Evolutionary conservation across 1,140 invertebrate species (phyloP).

Genomic region (Melitaea cinxia): DNA sequence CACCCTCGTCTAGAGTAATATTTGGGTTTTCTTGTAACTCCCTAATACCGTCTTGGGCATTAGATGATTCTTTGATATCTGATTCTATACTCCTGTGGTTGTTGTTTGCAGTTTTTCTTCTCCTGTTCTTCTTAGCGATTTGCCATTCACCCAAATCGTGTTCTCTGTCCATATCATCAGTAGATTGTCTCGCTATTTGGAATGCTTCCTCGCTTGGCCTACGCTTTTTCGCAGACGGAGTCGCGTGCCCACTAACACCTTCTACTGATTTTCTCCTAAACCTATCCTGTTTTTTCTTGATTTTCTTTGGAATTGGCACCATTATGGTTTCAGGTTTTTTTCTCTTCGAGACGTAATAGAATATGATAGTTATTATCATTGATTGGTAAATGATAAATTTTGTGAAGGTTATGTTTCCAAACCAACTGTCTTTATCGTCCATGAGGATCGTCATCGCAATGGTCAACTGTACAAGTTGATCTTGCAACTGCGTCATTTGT

Average conservation of each 20-base stretch:
- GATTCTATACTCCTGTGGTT: slow-evolving; percentile 56
- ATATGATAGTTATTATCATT: slow-evolving; percentile 59
- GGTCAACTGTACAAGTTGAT: slow-evolving; percentile 84
- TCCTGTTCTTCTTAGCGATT: slow-evolving; percentile 67
- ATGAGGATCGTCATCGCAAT: slow-evolving; percentile 82
- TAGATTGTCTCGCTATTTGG: slow-evolving; percentile 84
- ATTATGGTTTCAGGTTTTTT: slow-evolving; percentile 56
- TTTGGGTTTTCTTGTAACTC: slow-evolving; percentile 65
- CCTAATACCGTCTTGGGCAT: slow-evolving; percentile 59
- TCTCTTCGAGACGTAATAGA: slow-evolving; percentile 68
- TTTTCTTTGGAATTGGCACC: slow-evolving; percentile 59
- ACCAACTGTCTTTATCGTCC: slow-evolving; percentile 85
- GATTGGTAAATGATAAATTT: slow-evolving; percentile 74
- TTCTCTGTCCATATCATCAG: slow-evolving; percentile 75
- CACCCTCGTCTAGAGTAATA: slow-evolving; percentile 72
- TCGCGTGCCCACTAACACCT: slow-evolving; percentile 79
- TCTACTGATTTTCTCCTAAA: slow-evolving; percentile 84
- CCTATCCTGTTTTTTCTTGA: slow-evolving; percentile 66
- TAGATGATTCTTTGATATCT: slow-evolving; percentile 40
- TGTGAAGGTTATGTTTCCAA: slow-evolving; percentile 82
- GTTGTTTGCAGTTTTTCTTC: slow-evolving; percentile 66
- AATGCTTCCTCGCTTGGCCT: slow-evolving; percentile 90
- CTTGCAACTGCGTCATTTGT: slow-evolving; percentile 82
- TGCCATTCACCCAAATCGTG: slow-evolving; percentile 79
- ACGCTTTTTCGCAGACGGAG: slow-evolving; percentile 81